Evolutionary conservation across 1,140 invertebrate genomes (phyloP).

Genomic region (Anastrepha obliqua): DNA sequence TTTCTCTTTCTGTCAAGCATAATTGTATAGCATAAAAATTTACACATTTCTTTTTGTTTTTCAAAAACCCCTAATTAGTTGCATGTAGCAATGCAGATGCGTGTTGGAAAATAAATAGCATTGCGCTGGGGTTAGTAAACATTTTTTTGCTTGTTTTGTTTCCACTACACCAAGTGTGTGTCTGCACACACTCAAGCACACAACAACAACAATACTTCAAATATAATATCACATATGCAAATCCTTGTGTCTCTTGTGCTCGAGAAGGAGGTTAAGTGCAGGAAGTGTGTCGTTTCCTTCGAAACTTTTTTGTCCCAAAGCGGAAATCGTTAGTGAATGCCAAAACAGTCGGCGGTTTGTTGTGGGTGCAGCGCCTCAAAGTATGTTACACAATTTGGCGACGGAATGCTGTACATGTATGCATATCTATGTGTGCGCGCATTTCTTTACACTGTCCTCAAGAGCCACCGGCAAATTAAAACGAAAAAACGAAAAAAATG

Average conservation of each 20-base stretch:
- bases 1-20: not conserved
- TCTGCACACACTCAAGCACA: not conserved
- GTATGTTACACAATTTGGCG: constrained; percentile 51
- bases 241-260: not conserved
- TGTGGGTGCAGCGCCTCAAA: constrained; percentile 17
- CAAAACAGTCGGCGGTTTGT: not conserved
- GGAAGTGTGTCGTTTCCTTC: constrained; percentile 9
- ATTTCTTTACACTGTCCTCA: not conserved
- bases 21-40: not conserved
- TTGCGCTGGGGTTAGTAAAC: not conserved
- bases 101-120: not conserved
- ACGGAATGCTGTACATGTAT: not conserved
- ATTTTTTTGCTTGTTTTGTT: not conserved
- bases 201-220: not conserved
- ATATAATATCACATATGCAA: not conserved
- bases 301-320: not conserved
- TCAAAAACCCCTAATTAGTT: constrained; percentile 5
- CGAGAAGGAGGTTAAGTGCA: constrained; percentile 38
- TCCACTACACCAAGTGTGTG: not conserved
- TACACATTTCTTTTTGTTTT: not conserved
- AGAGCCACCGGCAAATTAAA: not conserved
- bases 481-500: not conserved
- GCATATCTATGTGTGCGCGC: not conserved
- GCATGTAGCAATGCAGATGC: constrained; percentile 1
- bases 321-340: not conserved